phyloP scores from a whole-genome alignment of 2,888 invertebrate genomes.

The Entomobrya multifasciata region DNA sequence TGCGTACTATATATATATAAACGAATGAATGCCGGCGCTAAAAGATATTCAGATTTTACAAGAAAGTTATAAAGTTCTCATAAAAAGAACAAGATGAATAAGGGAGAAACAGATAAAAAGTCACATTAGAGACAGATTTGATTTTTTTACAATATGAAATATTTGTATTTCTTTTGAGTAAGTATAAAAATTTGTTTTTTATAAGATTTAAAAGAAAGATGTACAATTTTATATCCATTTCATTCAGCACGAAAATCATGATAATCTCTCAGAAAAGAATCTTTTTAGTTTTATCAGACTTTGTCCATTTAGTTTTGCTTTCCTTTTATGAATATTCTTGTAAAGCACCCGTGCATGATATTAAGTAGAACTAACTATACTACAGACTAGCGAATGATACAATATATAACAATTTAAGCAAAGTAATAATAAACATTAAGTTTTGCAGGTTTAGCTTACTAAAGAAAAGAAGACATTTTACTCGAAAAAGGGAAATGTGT shows the following conservation, averaged over 20 bases:
- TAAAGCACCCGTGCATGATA: conserved; percentile 3
- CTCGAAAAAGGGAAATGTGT: neutral
- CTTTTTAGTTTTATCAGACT: neutral
- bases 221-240: neutral
- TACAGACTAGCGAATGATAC: neutral
- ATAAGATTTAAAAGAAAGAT: neutral
- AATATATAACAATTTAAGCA: neutral
- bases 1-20: too few species aligned
- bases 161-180: neutral
- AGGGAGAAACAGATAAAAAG: conserved; percentile 4
- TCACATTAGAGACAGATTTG: conserved; percentile 25
- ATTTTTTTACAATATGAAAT: neutral
- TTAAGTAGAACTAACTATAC: neutral
- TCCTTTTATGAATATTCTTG: neutral
- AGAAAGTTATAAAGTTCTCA: conserved; percentile 17
- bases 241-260: conserved; percentile 8
- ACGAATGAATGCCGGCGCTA: too few species aligned
- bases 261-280: neutral
- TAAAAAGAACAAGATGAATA: conserved; percentile 16
- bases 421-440: conserved; percentile 14
- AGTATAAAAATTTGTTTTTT: conserved; percentile 13
- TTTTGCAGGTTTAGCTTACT: neutral
- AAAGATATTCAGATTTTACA: too few species aligned
- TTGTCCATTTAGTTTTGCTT: neutral
- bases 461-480: conserved; percentile 16